Base-by-base conservation (phyloP, 2,797 vertebrate species). In the Otus scops region DNA sequence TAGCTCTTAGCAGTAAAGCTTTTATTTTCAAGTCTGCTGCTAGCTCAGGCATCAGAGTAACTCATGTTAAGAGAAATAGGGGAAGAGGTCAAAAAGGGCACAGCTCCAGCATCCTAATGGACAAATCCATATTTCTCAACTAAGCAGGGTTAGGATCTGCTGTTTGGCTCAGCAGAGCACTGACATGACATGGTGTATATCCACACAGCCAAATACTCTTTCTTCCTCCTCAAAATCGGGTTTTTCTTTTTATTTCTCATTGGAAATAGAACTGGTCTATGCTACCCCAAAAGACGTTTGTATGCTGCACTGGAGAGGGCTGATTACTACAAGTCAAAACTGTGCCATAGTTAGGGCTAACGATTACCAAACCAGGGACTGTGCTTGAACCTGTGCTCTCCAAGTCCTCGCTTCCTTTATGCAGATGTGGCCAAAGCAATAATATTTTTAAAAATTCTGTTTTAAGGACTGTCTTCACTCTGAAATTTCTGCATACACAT, bases 241-340 rank as follows among this genome's bases (percentile, higher is more conserved):
- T 5, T 65, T 85, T 48, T 2, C 2, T 16, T 67, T 39, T 56
- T 41, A 28, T 15, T 82, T 53, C 5, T 50, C 11, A 3, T 3
- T 47, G 38, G 38, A 50, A 89, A 21, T 9, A 18, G 39, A 70
- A 22, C 9, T 50, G 9, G 4, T 54, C 32, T 36, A 0, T 56
- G 41, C 14, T 38, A 20, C 5, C 45, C 38, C 3, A 19, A 24
- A 8, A 4, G 23, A 5, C 8, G 13, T n/a, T 36, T 36, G 8
- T 43, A 43, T 1, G 4, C 8, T 38, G 8, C 32, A 16, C 34
- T 80, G 56, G 47, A 85, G 48, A 70, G 5, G 3, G 7, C 1
- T 27, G 21, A 68, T n/a, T 71, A 5, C 34, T 36, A 6, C 0
- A 0, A n/a, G 11, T 24, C 51, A 63, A 73, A 85, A 47, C 12